Base-by-base conservation (phyloP, 1,140 invertebrate genomes). In the Diuraphis noxia region DNA sequence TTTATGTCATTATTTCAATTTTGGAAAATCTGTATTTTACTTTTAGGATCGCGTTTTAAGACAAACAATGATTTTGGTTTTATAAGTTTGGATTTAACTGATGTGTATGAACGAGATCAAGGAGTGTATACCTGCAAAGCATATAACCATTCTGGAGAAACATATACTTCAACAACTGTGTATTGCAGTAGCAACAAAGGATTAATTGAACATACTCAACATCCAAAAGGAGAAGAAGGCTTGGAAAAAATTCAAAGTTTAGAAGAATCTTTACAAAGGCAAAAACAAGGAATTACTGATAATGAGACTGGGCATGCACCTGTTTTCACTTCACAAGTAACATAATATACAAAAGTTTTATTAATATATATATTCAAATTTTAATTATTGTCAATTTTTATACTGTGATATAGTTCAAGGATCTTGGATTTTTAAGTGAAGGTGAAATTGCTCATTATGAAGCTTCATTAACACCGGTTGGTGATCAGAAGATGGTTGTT, bases 401-500 rank as follows among this genome's bases (percentile, higher is more conserved):
- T 38, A 86, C 38, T 38, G 36, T 41, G 8, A 19, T 92, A 43
- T 92, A 94, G 93, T 98, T 98, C 93, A 95, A 97, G 93, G 96
- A 97, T 93, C 95, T 98, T 84, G 94, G 95, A 13, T 97, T 98
- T 93, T 94, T 98, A 30, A 96, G 95, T 23, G 98, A 98, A 94
- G 97, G 97, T 77, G 97, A 98, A 94, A 96, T 98, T 93, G 98
- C 97, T 93, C 98, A 98, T 93, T 99, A 98, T 93, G 98, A 99
- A 94, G 98, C 98, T 30, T 98, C 97, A 72, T 95, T 99, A 1
- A 96, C 98, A 81, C 98, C 98, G 23, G 96, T 98, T 88, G 98
- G 98, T 40, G 98, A 99, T 94, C 98, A 99, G 93, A 97, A 96
- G 43, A 99, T 99, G 98, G 96, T 96, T 43, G 97, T 99, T 43